Evolutionary conservation across 2,113 vertebrate species (phyloP), one percentile per base, ranked within the genome.

Genomic region (Trichechus manatus): DNA sequence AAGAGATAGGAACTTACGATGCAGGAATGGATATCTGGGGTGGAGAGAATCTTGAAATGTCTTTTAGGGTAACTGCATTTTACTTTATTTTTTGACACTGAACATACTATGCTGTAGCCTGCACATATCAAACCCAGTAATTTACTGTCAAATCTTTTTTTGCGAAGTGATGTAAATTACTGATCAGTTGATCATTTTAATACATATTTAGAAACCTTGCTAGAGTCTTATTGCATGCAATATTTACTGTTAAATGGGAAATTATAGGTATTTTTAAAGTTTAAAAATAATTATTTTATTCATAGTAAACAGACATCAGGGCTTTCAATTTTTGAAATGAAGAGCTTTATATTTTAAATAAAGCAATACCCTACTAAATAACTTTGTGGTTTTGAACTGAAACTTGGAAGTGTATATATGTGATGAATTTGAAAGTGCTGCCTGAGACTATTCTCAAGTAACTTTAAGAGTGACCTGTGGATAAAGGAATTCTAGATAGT

Each of bases 21-120:
- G 99, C 99, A 92, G 99, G 99, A 97, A 99, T 99, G 99, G 99
- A 99, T 98, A 99, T 99, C 98, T 99, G 99, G 99, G 99, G 99
- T 94, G 99, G 99, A 97, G 99, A 99, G 98, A 99, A 99, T 98
- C 98, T 99, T 98, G 99, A 99, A 99, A 99, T 99, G 99, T 99
- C 99, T 98, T 99, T 99, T 98, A 99, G 99, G 99, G 99, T 99
- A 99, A 99, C 98, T 99, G 89, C 86, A 10, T 98, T 98, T 99
- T 98, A 98, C 97, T 98, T 98, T 98, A 79, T 98, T 98, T 98
- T 98, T 97, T 96, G 77, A 97, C 15, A 39, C 66, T 88, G 33
- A 74, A 94, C 90, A 56, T 47, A n/a, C 82, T 78, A 96, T 98
- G 87, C 97, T 96, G 31, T 97, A 87, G 68, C 89, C 95, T 96